Evolutionary conservation across 2,888 invertebrate genomes (phyloP).

Genomic region (Nemoura dubitans): DNA sequence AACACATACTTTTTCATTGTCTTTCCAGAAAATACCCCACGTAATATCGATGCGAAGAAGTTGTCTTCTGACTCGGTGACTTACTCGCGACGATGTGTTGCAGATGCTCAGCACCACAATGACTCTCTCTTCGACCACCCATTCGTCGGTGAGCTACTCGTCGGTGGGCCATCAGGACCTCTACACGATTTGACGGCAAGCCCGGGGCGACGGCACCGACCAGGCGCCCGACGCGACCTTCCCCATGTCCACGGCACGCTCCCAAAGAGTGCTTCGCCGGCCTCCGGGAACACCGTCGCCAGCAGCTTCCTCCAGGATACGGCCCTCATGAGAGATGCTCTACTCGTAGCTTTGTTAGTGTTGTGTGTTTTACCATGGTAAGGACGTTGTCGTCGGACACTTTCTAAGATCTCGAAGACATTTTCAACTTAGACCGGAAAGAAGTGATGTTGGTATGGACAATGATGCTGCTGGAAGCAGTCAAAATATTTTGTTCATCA

Average conservation of each 20-base stretch:
- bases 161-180: constrained; percentile 73
- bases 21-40: too few species aligned
- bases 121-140: constrained; percentile 58
- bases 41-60: too few species aligned
- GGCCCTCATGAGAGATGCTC: constrained; percentile 16
- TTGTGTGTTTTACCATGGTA: too few species aligned
- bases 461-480: too few species aligned
- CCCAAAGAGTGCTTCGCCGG: not conserved
- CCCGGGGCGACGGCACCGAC: constrained; percentile 60
- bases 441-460: too few species aligned
- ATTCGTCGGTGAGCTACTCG: constrained; percentile 65
- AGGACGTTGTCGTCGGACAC: too few species aligned
- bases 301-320: not conserved
- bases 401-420: too few species aligned
- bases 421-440: too few species aligned
- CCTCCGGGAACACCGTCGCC: not conserved
- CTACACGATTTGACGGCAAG: constrained; percentile 74
- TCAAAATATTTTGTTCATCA: too few species aligned
- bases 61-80: not conserved
- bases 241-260: constrained; percentile 46
- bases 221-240: constrained; percentile 42
- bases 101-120: constrained; percentile 54
- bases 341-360: not conserved
- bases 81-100: not conserved
- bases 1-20: too few species aligned